Evolutionary conservation across 2,888 invertebrate genomes (phyloP).

Genomic region (Gymnoscelis rufifasciata): DNA sequence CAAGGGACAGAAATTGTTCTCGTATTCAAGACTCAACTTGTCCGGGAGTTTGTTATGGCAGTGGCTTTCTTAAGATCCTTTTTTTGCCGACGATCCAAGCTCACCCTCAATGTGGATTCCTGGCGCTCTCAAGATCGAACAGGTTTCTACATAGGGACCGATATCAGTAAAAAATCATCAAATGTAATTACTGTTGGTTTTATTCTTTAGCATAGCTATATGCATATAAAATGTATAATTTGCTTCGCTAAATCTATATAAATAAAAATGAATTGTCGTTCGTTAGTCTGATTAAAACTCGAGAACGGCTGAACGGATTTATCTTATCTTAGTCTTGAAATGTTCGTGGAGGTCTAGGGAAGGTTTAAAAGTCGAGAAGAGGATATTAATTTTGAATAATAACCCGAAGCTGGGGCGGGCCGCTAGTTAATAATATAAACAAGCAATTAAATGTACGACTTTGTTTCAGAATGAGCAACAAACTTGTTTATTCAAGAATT

Average conservation of each 20-base stretch:
- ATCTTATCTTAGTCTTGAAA: too few relatives aligned
- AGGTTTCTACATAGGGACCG: conserved; percentile 66
- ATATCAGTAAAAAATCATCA: conserved; percentile 73
- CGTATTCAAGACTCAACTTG: conserved; percentile 39
- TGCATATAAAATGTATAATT: too few relatives aligned
- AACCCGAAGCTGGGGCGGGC: too few relatives aligned
- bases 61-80: conserved; percentile 54
- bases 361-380: too few relatives aligned
- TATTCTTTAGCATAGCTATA: conserved; percentile 52
- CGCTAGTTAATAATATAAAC: conserved; percentile 14
- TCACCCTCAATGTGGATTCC: conserved; percentile 62
- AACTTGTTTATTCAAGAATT: conserved; percentile 16
- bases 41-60: conserved; percentile 48
- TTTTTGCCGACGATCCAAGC: conserved; percentile 56
- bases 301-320: too few relatives aligned
- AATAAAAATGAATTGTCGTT: too few relatives aligned
- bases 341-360: too few relatives aligned
- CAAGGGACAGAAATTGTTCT: conserved; percentile 39
- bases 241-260: too few relatives aligned
- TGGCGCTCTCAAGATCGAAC: conserved; percentile 65
- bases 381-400: too few relatives aligned
- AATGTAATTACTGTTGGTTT: conserved; percentile 68
- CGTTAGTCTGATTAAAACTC: too few relatives aligned
- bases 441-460: conserved; percentile 17
- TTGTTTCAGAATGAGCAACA: conserved; percentile 7